Conservation (phyloP, 2,888 invertebrate genomes). For the Rhingia campestris region DNA sequence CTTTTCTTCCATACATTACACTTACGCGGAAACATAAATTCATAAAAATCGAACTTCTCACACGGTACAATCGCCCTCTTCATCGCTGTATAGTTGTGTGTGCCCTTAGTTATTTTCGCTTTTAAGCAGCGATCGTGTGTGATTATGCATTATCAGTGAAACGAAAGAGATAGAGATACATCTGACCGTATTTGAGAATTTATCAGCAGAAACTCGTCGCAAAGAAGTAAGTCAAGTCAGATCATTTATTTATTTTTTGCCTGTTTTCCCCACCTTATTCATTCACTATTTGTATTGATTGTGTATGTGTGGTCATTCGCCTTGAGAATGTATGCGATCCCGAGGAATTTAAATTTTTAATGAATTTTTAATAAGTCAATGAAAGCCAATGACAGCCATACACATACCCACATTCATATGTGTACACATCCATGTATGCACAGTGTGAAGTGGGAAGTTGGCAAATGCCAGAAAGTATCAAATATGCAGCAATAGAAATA, state of each 20-base stretch:
- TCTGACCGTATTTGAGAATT: constrained; percentile 31
- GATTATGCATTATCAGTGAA: constrained; percentile 64
- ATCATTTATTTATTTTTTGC: constrained; percentile 17
- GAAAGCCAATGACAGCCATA: constrained; percentile 68
- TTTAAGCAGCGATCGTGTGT: constrained; percentile 62
- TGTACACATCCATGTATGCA: not conserved
- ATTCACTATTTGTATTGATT: constrained; percentile 26
- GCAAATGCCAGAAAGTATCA: constrained; percentile 44
- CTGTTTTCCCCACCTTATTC: constrained; percentile 22
- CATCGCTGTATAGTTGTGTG: constrained; percentile 32
- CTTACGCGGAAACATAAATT: constrained; percentile 53
- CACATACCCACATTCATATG: not conserved
- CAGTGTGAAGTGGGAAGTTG: constrained; percentile 6
- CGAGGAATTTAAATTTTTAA: constrained; percentile 57
- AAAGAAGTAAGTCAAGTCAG: constrained; percentile 69
- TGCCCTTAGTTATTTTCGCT: constrained; percentile 28
- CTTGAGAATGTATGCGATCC: constrained; percentile 17
- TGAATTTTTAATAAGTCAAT: constrained; percentile 69
- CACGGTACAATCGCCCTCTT: constrained; percentile 20
- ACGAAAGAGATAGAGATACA: constrained; percentile 45
- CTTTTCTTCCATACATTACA: not conserved
- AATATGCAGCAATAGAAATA: constrained; percentile 16
- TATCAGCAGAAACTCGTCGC: constrained; percentile 53
- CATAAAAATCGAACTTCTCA: constrained; percentile 29
- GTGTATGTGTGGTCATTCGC: not conserved